Conservation (phyloP, 2,888 invertebrate species). For the Heliconius hortense region DNA sequence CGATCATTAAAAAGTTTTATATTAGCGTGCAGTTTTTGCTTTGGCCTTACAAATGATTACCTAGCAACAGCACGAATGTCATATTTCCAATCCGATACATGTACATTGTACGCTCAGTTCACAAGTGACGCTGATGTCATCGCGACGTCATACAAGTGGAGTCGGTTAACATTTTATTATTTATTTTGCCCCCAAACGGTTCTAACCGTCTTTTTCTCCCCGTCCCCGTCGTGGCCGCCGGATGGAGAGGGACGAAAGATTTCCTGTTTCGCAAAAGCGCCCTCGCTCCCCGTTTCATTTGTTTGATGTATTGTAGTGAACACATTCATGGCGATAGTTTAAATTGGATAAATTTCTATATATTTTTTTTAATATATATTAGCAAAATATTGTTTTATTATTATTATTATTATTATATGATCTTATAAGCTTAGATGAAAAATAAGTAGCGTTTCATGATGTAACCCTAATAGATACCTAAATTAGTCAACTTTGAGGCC, state of each 20-base stretch:
- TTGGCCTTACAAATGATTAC: conserved; percentile 20
- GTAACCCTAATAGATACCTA: neutral
- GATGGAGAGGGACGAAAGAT: conserved; percentile 56
- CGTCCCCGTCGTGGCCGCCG: conserved; percentile 59
- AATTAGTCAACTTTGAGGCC: conserved; percentile 12
- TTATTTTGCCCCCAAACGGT: conserved; percentile 72
- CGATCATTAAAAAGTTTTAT: conserved; percentile 12
- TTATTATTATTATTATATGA: neutral
- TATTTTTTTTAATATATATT: neutral
- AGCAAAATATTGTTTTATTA: neutral
- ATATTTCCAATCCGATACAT: conserved; percentile 28
- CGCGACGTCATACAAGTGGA: conserved; percentile 62
- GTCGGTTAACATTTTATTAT: conserved; percentile 69
- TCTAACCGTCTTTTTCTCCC: conserved; percentile 68
- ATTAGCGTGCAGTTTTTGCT: conserved; percentile 25
- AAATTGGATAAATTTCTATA: neutral
- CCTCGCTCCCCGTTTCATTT: conserved; percentile 58
- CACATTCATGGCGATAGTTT: neutral
- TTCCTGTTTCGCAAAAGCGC: conserved; percentile 63
- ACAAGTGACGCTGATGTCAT: conserved; percentile 79
- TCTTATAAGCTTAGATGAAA: too few relatives aligned
- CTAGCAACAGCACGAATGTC: conserved; percentile 34
- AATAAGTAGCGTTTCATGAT: neutral
- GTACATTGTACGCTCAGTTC: conserved; percentile 67
- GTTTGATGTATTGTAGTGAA: conserved; percentile 23